These are phyloP conservation scores for Kryptopterus vitreolus DNA, from an alignment of 2,797 vertebrate genomes.

Conservation along the genomic window DNA sequence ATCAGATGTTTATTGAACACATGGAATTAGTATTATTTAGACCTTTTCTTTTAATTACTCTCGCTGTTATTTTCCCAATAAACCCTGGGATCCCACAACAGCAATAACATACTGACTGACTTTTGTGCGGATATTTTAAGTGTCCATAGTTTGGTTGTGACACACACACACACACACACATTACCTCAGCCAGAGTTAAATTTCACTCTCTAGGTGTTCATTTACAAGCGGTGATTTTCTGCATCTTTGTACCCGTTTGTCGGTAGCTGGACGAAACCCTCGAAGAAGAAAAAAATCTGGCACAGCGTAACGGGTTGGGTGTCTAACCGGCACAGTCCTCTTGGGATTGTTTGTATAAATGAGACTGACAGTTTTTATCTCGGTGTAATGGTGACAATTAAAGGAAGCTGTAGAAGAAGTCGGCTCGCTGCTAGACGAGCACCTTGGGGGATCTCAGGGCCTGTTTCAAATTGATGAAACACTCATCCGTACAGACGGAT, in stretches of 20 bases:
- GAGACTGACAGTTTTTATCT: slow-evolving; percentile 66
- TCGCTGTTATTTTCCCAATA: background rate
- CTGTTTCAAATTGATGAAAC: slow-evolving; percentile 90
- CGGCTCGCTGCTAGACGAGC: slow-evolving; percentile 84
- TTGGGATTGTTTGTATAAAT: slow-evolving; percentile 60
- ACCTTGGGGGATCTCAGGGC: slow-evolving; percentile 85
- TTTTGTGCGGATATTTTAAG: slow-evolving; percentile 9
- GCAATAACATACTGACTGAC: no score
- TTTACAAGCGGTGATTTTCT: slow-evolving; percentile 1
- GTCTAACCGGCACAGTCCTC: slow-evolving; percentile 50
- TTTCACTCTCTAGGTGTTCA: background rate
- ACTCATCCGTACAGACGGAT: slow-evolving; percentile 87
- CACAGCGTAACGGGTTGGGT: slow-evolving; percentile 28
- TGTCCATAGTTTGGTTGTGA: background rate
- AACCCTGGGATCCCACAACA: no score
- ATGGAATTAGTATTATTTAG: background rate
- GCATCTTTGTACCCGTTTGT: slow-evolving; percentile 25
- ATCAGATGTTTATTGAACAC: background rate
- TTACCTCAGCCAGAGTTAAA: background rate
- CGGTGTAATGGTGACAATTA: slow-evolving; percentile 88
- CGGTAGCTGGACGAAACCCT: slow-evolving; percentile 8
- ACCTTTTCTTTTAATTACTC: background rate
- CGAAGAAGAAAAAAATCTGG: slow-evolving; percentile 8
- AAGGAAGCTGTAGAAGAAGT: slow-evolving; percentile 88
- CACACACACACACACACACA: background rate